Base-by-base conservation (phyloP, 2,888 invertebrate genomes). In the Phengaris alcon region DNA sequence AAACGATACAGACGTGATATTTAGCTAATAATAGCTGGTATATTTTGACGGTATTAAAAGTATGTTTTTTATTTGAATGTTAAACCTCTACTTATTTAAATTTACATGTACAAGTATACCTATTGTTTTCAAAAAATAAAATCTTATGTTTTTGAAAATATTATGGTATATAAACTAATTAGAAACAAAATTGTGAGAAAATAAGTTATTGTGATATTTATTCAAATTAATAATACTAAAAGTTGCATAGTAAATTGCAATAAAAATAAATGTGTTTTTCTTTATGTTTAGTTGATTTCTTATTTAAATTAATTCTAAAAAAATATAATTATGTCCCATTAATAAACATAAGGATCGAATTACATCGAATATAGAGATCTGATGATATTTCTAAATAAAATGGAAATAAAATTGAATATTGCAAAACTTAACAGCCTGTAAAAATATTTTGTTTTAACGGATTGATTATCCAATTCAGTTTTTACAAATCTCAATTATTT, bases 341-440 rank as follows among this genome's bases (percentile, higher is more conserved):
- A 22, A 59, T 59, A 59, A 59, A 59, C 59, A 59, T 59, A 22
- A 22, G 59, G 59, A 59, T 59, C 15, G 4, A 59, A 59, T 59
- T 59, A 59, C 59, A 59, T 59, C 22, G 22, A 59, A 59, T 10
- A 59, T 59, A 59, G 3, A 35, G 10, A 59, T 59, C 59, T 59
- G 59, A 22, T 59, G 22, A 64, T 35, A 64, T 64, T 64, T 35
- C 6, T 15, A 59, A 59, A 59, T 10, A 22, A 10, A 59, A 22
- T 59, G 22, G 3, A 10, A 59, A 22, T 59, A 4, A 59, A 64
- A 9, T 22, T 64, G 1, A 64, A 64, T 64, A 22, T 64, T 59
- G 59, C 8, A 15, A 15, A 59, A 59, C 22, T 59, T 59, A 59
- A 9, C 15, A 10, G 59, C 22, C 59, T 59, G 10, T 8, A 3